Conservation (phyloP, 1,140 invertebrate genomes). For the Oscheius sp. region DNA sequence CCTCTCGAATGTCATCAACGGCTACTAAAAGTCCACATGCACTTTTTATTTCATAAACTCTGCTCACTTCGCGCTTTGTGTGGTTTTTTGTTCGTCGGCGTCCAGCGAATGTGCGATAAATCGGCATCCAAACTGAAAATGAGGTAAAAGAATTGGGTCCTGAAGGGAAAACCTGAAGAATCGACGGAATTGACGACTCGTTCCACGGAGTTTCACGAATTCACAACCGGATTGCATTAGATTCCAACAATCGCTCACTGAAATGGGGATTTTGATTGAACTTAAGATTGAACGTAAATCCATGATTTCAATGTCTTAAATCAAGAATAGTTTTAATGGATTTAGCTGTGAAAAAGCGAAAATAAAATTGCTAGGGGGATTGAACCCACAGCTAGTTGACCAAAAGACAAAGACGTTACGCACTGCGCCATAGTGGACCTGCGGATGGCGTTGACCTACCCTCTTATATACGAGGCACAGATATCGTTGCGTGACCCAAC, state of each 20-base stretch:
- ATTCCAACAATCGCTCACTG: slow-evolving; percentile 69
- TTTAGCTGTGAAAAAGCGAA: too few relatives aligned
- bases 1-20: slow-evolving; percentile 67
- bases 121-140: slow-evolving; percentile 67
- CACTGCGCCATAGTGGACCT: too few relatives aligned
- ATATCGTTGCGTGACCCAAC: too few relatives aligned
- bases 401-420: too few relatives aligned
- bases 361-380: too few relatives aligned
- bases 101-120: slow-evolving; percentile 68
- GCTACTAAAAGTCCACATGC: slow-evolving; percentile 63
- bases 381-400: too few relatives aligned
- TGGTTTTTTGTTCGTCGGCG: slow-evolving; percentile 70
- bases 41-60: not conserved
- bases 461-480: too few relatives aligned
- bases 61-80: slow-evolving; percentile 69
- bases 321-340: too few relatives aligned
- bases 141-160: too few relatives aligned
- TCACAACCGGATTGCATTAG: slow-evolving; percentile 69
- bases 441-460: too few relatives aligned
- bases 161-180: slow-evolving; percentile 62
- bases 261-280: slow-evolving; percentile 48
- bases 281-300: too few relatives aligned
- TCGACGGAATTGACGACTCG: slow-evolving; percentile 69
- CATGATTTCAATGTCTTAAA: too few relatives aligned
- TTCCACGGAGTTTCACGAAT: slow-evolving; percentile 69